Evolutionary conservation across 2,113 vertebrate species (phyloP).

Genomic region (Penelope pileata): DNA sequence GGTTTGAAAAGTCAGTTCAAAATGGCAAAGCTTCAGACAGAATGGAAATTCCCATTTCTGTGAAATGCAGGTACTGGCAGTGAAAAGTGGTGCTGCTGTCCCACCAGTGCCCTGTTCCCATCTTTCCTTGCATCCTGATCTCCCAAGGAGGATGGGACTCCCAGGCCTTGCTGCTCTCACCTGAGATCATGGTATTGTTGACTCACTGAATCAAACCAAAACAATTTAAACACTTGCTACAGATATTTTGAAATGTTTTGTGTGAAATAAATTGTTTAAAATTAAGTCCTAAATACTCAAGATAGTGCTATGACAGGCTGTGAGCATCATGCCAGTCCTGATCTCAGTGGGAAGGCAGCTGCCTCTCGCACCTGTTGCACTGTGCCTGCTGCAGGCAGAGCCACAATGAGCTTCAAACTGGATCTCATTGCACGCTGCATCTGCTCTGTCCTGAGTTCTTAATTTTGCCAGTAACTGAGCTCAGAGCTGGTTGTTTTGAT

Average conservation of each 20-base stretch:
- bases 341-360: background rate
- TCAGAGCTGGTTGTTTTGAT: background rate
- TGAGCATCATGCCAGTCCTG: background rate
- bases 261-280: background rate
- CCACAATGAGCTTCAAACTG: background rate
- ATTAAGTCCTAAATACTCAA: background rate
- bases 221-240: background rate
- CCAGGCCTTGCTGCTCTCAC: background rate
- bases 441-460: background rate
- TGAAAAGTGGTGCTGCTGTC: background rate
- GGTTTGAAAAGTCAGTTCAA: slow-evolving; percentile 49
- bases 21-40: background rate
- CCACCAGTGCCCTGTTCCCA: background rate
- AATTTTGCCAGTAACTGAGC: background rate
- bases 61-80: background rate
- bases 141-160: background rate
- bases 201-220: background rate
- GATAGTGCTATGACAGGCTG: slow-evolving; percentile 15
- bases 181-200: background rate
- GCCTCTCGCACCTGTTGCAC: background rate
- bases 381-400: background rate
- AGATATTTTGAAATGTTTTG: background rate
- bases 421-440: fast-evolving
- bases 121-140: fast-evolving
- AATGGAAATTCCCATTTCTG: slow-evolving; percentile 37